Evolutionary conservation across 1,140 invertebrate species (phyloP), one percentile per base, ranked within the genome.

Genomic region (Eciton burchellii): DNA sequence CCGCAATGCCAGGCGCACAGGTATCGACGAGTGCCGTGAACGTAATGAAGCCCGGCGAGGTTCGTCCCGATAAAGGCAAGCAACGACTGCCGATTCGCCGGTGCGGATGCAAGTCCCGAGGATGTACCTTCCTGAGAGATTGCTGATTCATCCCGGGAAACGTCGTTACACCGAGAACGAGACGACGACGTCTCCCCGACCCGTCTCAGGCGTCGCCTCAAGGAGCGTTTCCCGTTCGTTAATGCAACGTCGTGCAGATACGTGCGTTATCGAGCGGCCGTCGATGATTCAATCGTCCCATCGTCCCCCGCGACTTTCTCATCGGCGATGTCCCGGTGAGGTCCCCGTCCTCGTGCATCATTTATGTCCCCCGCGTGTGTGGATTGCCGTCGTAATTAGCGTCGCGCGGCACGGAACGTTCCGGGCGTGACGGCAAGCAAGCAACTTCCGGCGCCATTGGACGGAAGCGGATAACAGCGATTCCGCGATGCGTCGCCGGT

Each of bases 161-260:
- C 88, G 90, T 91, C 85, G 88, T 91, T 90, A 91, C 84, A 77
- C 45, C 1, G 66, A 83, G 26, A n/a, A 77, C 88, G 81, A 86
- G 76, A 76, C 56, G 87, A 35, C 35, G 35, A 3, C 35, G 6
- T n/a, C n/a, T 91, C 89, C 90, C 90, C 88, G 86, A 89, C 85
- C 81, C 85, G 82, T 87, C 88, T 88, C 85, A 87, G 60, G 83
- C 84, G 82, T 76, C 66, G 57, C 26, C 68, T 82, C 85, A 76
- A 88, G 82, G 83, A 88, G 83, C 82, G 84, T 62, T 81, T 86
- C 86, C 68, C 35, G 85, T 90, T 91, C 88, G 90, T 92, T 92
- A 92, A 84, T 89, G 89, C 89, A 90, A 89, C n/a, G 87, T 83
- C 86, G 84, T 83, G 6, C 6, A 72, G 60, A 84, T 60, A 73